Evolutionary conservation across 23 tunicate species (phyloP), one percentile per base, ranked within the genome.

Genomic region (Phallusia fumigata): DNA sequence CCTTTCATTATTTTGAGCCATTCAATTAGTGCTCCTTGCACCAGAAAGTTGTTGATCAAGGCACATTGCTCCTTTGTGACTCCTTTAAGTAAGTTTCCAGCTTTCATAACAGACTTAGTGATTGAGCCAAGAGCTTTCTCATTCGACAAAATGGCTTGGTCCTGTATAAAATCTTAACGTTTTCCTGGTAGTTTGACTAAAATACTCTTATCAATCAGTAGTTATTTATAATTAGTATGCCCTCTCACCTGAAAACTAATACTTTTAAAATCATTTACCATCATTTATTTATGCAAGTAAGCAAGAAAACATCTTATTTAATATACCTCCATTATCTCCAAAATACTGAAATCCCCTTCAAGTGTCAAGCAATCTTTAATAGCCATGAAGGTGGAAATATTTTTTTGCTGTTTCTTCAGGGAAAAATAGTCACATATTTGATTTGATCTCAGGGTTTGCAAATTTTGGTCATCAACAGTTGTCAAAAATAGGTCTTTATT

Each of bases 1-100:
- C 90, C 83, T 79, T 85, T 77, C 96, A 91, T 91, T 36, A 82
- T 77, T 72, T 82, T 64, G 31, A 91, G 81, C 96, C 96, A 91
- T 2, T 44, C 30, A 74, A 91, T 86, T 30, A 91, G 84, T 79
- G 86, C 84, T 32, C 72, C 44, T 79, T 91, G 80, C 31, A 78
- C 32, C 79, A 91, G 28, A 75, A 91, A 91, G 36, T 33, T 0
- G 35, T 36, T 24, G 12, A 77, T 8, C 26, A 58, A 24, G 28
- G 3, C 69, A 58, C 69, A 58, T 22, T 58, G 11, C 13, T 58
- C 28, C 5, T 58, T 2, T 6, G 15, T 58, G 28, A 58, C 69
- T 6, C 28, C 28, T 22, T 58, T 16, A 58, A 58, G 28, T 24
- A 13, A 58, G 69, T 13, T 58, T 58, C 69, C 69, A 58, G 69